Base-by-base conservation (phyloP, 1,140 invertebrate species). In the Euwallacea similis region DNA sequence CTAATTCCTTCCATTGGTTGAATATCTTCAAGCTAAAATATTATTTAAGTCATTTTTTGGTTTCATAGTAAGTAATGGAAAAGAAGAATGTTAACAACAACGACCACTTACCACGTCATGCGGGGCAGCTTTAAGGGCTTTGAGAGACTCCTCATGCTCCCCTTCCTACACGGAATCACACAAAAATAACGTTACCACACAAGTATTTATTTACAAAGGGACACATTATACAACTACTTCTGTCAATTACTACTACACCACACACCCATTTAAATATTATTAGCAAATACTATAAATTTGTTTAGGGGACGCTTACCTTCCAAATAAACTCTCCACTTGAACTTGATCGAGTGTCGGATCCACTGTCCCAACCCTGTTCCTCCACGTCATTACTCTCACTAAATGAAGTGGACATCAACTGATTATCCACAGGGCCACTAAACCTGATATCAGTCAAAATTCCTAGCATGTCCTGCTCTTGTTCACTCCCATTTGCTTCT, bases 301-400 rank as follows among this genome's bases (percentile, higher is more conserved):
- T 47, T 47, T 47, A 47, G 21, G 4, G 66, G 21, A 68, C 65
- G 82, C 83, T 81, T 78, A 91, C 90, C 85, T 89, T 90, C 90
- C 90, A 91, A 56, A 91, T 87, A 78, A 91, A 91, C 80, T 92
- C 90, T 10, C 89, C 89, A 75, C 89, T 91, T 13, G 89, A 90
- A 50, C 85, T 86, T 47, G 86, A 86, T 65, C 82, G 83, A 10
- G 84, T 85, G 70, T 84, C 82, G 16, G 83, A 86, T 73, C 86
- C 86, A 79, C 84, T 86, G 76, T 87, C 86, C 85, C 86, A 87
- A 74, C 86, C 85, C 75, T 85, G 77, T 58, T 81, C 80, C 55
- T 81, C 79, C 1, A 76, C 62, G 61, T 79, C 79, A 61, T 79
- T 78, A 70, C 78, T 80, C 63, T 81, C 80, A 69, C 80, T 82